Percentiles rank a stretch among this genome's conserved stretches.
phyloP scores from a whole-genome alignment of 1,140 invertebrate species.

The Palaemon carinicauda region DNA sequence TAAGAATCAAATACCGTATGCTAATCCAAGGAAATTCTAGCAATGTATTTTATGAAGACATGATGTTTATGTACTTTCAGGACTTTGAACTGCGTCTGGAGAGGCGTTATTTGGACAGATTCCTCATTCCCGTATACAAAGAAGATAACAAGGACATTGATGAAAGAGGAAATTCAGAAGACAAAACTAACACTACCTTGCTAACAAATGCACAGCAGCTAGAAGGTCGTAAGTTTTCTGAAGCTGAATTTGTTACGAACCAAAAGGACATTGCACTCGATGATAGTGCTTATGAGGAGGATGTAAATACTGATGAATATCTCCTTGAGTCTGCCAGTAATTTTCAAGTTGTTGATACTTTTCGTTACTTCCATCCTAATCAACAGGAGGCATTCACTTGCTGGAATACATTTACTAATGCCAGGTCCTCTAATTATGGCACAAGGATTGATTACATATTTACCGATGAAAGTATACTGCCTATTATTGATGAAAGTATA shows the following conservation, averaged over 20 bases:
- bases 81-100: conserved; percentile 48
- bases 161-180: too few species aligned
- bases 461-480: conserved; percentile 63
- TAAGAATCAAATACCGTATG: too few species aligned
- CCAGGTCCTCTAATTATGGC: conserved; percentile 70
- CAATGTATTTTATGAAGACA: not conserved
- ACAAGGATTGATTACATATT: conserved; percentile 71
- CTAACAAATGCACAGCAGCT: not conserved
- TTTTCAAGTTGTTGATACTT: conserved; percentile 68
- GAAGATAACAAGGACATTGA: not conserved
- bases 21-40: not conserved
- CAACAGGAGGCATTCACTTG: conserved; percentile 68
- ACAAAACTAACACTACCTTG: not conserved
- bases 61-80: not conserved
- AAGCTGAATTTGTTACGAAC: too few species aligned
- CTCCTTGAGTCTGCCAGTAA: conserved; percentile 23
- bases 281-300: not conserved
- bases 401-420: conserved; percentile 68
- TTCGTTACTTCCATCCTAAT: conserved; percentile 68
- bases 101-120: conserved; percentile 38
- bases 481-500: conserved; percentile 63
- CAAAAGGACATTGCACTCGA: too few species aligned
- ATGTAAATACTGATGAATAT: conserved; percentile 5
- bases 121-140: conserved; percentile 22
- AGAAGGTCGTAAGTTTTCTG: not conserved